Percentiles rank a stretch among this genome's conserved stretches.
Conservation (phyloP, 2,797 vertebrate species). For the Cirrhinus mrigala region DNA sequence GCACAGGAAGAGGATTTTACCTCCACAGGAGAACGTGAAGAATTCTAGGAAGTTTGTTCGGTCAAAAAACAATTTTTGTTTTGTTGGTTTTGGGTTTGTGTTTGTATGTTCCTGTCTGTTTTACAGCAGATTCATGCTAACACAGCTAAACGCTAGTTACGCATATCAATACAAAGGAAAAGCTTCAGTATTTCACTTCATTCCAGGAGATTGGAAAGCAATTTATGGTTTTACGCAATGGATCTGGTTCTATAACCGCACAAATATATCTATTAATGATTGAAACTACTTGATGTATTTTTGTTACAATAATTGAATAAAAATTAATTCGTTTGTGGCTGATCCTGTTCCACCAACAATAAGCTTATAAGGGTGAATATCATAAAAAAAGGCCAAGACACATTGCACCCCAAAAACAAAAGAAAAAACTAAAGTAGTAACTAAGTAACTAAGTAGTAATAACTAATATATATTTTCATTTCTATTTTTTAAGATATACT, state of each 20-base stretch:
- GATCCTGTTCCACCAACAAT: slow-evolving; percentile 20
- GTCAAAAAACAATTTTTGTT: neutral
- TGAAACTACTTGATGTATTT: neutral
- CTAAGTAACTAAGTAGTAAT: neutral
- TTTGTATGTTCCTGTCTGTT: neutral
- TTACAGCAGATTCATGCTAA: neutral
- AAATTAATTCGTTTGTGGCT: neutral
- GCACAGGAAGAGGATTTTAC: slow-evolving; percentile 4
- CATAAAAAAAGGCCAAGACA: neutral
- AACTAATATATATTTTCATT: too few species aligned
- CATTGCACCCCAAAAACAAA: neutral
- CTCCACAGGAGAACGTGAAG: neutral
- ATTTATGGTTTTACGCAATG: neutral
- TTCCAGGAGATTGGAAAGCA: neutral
- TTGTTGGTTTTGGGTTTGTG: neutral
- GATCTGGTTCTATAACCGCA: neutral
- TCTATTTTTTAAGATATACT: too few species aligned
- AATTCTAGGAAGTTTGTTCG: neutral
- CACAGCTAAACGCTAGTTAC: neutral
- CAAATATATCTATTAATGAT: neutral
- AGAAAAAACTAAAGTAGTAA: neutral
- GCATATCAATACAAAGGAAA: neutral
- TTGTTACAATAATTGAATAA: neutral
- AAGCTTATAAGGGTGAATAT: slow-evolving; percentile 9
- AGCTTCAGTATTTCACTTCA: slow-evolving; percentile 1